Conservation (phyloP, 2,888 invertebrate species). For the Oscheius sp. region DNA sequence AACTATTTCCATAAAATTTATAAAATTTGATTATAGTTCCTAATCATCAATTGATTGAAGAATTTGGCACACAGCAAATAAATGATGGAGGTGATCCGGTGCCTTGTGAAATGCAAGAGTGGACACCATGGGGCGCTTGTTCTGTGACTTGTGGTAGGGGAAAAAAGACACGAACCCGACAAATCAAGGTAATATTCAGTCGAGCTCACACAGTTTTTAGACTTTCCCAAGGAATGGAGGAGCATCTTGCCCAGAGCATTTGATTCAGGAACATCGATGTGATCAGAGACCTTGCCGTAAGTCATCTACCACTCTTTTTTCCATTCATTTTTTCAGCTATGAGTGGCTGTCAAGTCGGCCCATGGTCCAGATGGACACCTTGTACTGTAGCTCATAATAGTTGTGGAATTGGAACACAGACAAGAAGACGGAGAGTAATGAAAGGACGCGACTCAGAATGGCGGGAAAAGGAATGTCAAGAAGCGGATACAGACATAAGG, state of each 20-base stretch:
- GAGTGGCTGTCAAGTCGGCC: slow-evolving; percentile 74
- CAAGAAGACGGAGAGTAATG: slow-evolving; percentile 75
- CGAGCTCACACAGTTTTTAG: slow-evolving; percentile 36
- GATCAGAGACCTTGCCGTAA: slow-evolving; percentile 71
- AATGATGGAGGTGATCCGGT: slow-evolving; percentile 64
- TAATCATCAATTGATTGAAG: slow-evolving; percentile 66
- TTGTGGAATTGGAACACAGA: slow-evolving; percentile 79
- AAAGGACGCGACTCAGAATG: slow-evolving; percentile 51
- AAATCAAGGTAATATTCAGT: slow-evolving; percentile 67
- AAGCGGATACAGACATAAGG: slow-evolving; percentile 47
- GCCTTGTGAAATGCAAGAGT: slow-evolving; percentile 82
- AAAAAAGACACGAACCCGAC: slow-evolving; percentile 64
- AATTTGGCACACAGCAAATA: slow-evolving; percentile 58
- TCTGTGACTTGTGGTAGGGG: slow-evolving; percentile 89
- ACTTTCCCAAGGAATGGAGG: slow-evolving; percentile 71
- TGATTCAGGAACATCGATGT: slow-evolving; percentile 70
- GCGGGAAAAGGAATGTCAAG: slow-evolving; percentile 51
- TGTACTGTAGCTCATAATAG: slow-evolving; percentile 74
- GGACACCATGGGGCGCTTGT: slow-evolving; percentile 84
- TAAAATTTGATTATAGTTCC: slow-evolving; percentile 54
- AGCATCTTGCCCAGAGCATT: slow-evolving; percentile 68
- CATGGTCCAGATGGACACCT: slow-evolving; percentile 76
- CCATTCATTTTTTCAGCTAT: slow-evolving; percentile 46
- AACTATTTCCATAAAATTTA: not conserved
- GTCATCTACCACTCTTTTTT: slow-evolving; percentile 35